Percentiles rank a stretch among this genome's conserved stretches.
Conservation (phyloP, 2,797 vertebrate species). For the Thalassophryne amazonica region DNA sequence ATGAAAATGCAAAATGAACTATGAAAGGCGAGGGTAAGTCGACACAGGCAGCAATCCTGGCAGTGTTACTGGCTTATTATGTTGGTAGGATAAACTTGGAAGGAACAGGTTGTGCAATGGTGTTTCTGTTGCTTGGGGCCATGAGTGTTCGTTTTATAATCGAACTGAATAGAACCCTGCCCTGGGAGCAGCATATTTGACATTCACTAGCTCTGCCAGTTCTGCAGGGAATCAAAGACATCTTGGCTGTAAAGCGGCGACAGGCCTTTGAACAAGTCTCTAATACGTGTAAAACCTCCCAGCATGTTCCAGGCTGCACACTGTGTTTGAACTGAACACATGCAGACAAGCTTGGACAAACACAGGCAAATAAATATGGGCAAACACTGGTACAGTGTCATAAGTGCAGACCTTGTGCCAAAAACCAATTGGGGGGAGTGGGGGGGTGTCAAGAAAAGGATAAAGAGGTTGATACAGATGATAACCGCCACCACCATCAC, state of each 20-base stretch:
- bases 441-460: slow-evolving; percentile 12
- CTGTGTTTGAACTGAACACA: slow-evolving; percentile 8
- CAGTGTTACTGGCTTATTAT: slow-evolving; percentile 24
- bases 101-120: slow-evolving; percentile 47
- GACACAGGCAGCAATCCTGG: slow-evolving; percentile 3
- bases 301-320: slow-evolving; percentile 37
- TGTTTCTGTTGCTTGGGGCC: slow-evolving; percentile 40
- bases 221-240: slow-evolving; percentile 34
- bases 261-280: slow-evolving; percentile 31
- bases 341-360: neutral
- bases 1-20: too few species aligned
- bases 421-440: slow-evolving; percentile 7
- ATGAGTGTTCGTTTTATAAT: slow-evolving; percentile 43
- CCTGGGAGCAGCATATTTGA: slow-evolving; percentile 52
- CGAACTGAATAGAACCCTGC: slow-evolving; percentile 27
- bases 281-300: slow-evolving; percentile 45
- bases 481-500: slow-evolving; percentile 32
- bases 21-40: neutral
- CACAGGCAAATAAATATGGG: slow-evolving; percentile 45
- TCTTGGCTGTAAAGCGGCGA: slow-evolving; percentile 33
- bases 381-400: slow-evolving; percentile 57
- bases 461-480: slow-evolving; percentile 4
- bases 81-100: slow-evolving; percentile 15
- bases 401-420: slow-evolving; percentile 24
- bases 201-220: slow-evolving; percentile 44